Conservation (phyloP, 2,797 vertebrate genomes). For the Moxostoma hubbsi region DNA sequence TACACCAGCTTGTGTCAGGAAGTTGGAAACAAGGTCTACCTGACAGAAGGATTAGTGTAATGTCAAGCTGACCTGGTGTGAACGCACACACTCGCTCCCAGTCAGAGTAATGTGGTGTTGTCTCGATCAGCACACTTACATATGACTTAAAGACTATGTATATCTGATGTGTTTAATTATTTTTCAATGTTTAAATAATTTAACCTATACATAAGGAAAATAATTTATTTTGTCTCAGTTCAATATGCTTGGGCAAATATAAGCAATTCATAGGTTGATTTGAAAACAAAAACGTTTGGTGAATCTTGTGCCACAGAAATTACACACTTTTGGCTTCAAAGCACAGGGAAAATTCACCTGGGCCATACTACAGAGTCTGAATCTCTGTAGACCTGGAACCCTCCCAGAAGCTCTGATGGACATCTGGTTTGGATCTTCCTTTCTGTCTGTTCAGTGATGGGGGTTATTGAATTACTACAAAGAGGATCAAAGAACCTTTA, state of each 20-base stretch:
- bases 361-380: neutral
- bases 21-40: neutral
- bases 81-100: neutral
- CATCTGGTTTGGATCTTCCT: conserved; percentile 26
- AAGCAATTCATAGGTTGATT: no score
- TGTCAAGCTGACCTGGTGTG: conserved; percentile 10
- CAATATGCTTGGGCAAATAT: no score
- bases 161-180: no score
- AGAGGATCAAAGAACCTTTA: conserved; percentile 10
- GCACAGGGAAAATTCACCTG: neutral
- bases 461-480: conserved; percentile 13
- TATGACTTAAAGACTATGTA: no score
- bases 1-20: neutral
- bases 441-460: neutral
- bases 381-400: neutral
- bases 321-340: no score
- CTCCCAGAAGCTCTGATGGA: conserved; percentile 16
- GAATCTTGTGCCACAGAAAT: no score
- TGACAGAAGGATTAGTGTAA: conserved; percentile 14
- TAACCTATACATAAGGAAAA: no score
- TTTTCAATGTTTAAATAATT: no score
- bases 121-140: no score
- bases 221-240: no score
- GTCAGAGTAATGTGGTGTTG: no score
- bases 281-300: no score